Evolutionary conservation across 2,113 vertebrate species (phyloP).

Genomic region (Bothrops jararaca): DNA sequence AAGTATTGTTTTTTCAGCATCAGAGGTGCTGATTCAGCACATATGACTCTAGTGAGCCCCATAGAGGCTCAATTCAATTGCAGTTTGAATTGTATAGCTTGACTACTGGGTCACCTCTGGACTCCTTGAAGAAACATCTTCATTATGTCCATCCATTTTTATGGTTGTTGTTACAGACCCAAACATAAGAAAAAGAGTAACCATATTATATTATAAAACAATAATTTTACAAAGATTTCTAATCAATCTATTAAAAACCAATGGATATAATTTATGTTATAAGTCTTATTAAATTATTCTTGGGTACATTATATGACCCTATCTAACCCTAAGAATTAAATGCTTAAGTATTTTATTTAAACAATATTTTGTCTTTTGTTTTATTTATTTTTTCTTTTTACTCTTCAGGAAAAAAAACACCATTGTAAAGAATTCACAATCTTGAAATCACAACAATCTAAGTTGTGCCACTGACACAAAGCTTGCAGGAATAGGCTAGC

Average conservation of each 20-base stretch:
- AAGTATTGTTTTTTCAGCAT: background rate
- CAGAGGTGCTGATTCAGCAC: background rate
- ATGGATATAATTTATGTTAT: background rate
- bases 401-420: background rate
- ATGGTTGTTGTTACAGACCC: background rate
- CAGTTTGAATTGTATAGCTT: background rate
- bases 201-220: background rate
- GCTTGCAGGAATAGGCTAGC: background rate
- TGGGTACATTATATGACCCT: background rate
- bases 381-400: background rate
- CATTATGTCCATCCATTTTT: background rate
- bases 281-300: background rate
- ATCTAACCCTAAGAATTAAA: background rate
- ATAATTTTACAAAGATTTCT: background rate
- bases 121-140: background rate
- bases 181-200: background rate
- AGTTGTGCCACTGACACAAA: background rate
- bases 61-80: background rate
- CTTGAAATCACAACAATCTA: background rate
- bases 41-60: background rate
- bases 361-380: background rate
- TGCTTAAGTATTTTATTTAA: background rate
- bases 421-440: background rate
- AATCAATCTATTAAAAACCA: background rate
- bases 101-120: background rate